Evolutionary conservation across 2,797 vertebrate genomes (phyloP).

Genomic region (Chaunax sp.): DNA sequence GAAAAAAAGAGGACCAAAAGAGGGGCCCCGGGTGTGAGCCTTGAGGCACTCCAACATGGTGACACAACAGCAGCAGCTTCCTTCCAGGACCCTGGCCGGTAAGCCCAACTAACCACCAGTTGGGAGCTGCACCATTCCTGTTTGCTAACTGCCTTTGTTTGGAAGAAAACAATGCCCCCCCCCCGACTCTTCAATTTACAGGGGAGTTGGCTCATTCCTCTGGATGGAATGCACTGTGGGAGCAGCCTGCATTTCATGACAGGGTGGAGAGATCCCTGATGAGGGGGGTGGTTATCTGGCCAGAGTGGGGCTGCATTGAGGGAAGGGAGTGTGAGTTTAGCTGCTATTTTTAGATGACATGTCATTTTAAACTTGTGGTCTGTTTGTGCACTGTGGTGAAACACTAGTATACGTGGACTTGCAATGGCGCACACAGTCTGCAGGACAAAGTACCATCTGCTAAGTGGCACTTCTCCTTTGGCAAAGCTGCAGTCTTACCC

Average conservation of each 20-base stretch:
- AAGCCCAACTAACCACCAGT: slow-evolving; percentile 31
- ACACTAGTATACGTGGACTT: slow-evolving; percentile 5
- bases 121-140: slow-evolving; percentile 39
- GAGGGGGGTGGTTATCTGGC: slow-evolving; percentile 55
- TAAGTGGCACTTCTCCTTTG: not conserved
- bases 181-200: slow-evolving; percentile 52
- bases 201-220: slow-evolving; percentile 71
- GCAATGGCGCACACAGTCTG: slow-evolving; percentile 3
- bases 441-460: slow-evolving; percentile 4
- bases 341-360: slow-evolving; percentile 78
- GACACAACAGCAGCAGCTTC: slow-evolving; percentile 52
- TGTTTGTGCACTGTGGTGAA: slow-evolving; percentile 39
- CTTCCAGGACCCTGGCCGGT: slow-evolving; percentile 4
- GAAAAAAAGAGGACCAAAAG: slow-evolving; percentile 29
- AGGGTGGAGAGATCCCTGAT: slow-evolving; percentile 64
- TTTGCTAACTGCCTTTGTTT: slow-evolving; percentile 56
- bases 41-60: slow-evolving; percentile 66
- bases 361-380: slow-evolving; percentile 62
- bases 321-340: slow-evolving; percentile 73
- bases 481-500: slow-evolving; percentile 3
- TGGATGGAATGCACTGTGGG: slow-evolving; percentile 76
- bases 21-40: slow-evolving; percentile 62
- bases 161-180: slow-evolving; percentile 57
- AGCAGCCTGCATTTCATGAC: slow-evolving; percentile 75
- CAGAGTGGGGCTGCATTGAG: slow-evolving; percentile 42